Evolutionary conservation across 2,113 vertebrate species (phyloP), one percentile per base, ranked within the genome.

Genomic region (Thinocorus orbignyianus): DNA sequence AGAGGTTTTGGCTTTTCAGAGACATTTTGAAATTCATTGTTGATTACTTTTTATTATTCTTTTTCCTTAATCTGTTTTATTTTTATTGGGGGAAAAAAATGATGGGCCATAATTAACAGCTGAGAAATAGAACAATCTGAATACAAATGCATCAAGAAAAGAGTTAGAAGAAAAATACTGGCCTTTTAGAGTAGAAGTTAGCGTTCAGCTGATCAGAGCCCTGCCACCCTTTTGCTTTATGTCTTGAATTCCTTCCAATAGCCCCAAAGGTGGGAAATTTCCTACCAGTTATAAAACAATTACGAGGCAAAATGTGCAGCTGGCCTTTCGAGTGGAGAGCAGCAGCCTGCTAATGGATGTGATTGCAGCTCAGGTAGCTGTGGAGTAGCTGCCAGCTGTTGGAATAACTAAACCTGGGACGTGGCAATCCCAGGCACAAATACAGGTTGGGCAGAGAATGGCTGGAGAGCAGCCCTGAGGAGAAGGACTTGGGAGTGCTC

Each of bases 1-100:
- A 90, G 78, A 86, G 33, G 17, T 37, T 93, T 94, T 93, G 92
- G 88, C 82, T 93, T 94, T 90, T 86, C 51, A 83, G 76, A 93
- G 78, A 46, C 9, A 48, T 86, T 92, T 92, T 88, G 80, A 96
- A 95, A 81, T 77, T 90, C 10, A 55, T 62, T 90, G 54, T 88
- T 86, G 35, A 17, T 44, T 55, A 64, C 39, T n/a, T 57, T 46
- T 65, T 54, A 54, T 41, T 4, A 48, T 91, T 79, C 54, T 90
- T 77, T 83, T 80, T 17, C 22, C 44, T 57, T 85, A 8, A 12
- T 92, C 49, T 89, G 1, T 33, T 48, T 46, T n/a, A 44, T 44
- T n/a, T 70, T 41, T 84, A 33, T 42, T 58, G n/a, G 25, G 7
- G 26, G 7, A 37, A 60, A 80, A 69, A 74, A 60, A 54, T 30